Percentiles rank a stretch among this genome's conserved stretches.
Conservation (phyloP, 2,797 vertebrate genomes). For the Syncerus caffer region DNA sequence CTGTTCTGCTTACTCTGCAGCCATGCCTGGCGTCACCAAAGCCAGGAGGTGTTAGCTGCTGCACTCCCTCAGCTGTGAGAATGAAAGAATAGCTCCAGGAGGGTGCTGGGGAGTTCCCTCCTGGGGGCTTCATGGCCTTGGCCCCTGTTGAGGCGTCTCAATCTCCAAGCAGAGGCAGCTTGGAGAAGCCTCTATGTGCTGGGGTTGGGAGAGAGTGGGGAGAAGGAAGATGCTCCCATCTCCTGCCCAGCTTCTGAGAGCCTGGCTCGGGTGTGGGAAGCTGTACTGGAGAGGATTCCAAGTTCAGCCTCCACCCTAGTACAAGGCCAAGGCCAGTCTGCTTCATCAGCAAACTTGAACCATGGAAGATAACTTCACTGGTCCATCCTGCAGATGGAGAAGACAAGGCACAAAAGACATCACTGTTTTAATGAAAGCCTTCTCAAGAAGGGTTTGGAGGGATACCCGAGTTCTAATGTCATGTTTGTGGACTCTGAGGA, state of each 20-base stretch:
- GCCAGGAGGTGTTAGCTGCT: not conserved
- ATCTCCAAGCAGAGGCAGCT: not conserved
- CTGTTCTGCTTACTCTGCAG: not conserved
- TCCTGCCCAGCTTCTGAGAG: not conserved
- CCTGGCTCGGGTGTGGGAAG: not conserved
- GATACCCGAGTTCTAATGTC: not conserved
- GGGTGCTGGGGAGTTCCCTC: no score
- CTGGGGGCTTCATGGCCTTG: not conserved
- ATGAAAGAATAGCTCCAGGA: not conserved
- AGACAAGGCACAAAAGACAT: not conserved
- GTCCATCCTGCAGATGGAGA: not conserved
- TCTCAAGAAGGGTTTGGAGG: not conserved
- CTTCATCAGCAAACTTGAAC: not conserved
- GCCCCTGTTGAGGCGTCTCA: not conserved
- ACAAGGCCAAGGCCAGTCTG: not conserved
- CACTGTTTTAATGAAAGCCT: not conserved
- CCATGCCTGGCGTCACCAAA: not conserved
- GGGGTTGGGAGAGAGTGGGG: not conserved
- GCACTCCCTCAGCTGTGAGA: not conserved
- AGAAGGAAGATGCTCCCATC: not conserved
- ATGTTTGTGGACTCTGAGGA: not conserved
- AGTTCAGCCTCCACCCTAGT: not conserved
- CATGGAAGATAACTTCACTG: not conserved
- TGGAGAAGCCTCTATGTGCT: not conserved
- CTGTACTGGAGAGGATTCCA: not conserved